Conservation (phyloP, 2,113 vertebrate species). For the Cynopterus brachyotis region DNA sequence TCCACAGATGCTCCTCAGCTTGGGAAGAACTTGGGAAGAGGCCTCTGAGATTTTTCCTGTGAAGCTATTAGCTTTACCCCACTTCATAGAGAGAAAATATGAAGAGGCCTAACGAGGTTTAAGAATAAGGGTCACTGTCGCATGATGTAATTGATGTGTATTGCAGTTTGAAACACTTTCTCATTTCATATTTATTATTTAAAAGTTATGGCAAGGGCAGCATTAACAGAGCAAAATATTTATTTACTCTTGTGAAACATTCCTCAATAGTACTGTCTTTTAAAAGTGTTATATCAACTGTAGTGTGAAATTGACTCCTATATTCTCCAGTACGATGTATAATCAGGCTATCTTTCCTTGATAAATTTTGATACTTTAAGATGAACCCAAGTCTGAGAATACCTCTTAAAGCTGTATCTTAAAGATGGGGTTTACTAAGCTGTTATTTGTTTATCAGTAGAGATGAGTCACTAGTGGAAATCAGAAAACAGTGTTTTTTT, state of each 20-base stretch:
- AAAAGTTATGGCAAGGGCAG: constrained; percentile 15
- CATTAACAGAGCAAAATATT: neutral
- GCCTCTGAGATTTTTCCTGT: constrained; percentile 30
- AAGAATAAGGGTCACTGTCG: neutral
- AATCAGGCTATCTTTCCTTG: neutral
- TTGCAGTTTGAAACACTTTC: neutral
- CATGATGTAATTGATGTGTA: neutral
- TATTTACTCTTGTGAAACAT: neutral
- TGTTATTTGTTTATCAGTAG: neutral
- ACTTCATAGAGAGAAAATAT: neutral
- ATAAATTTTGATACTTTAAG: neutral
- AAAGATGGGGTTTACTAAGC: neutral
- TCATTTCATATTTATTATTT: neutral
- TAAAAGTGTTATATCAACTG: neutral
- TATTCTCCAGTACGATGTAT: neutral
- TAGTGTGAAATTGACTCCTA: constrained; percentile 34
- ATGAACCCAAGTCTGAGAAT: neutral
- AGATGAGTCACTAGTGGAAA: neutral
- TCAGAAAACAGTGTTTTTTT: neutral
- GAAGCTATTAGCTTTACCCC: constrained; percentile 44
- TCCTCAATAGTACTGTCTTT: neutral
- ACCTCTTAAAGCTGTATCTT: neutral
- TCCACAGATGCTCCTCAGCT: neutral
- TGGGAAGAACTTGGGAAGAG: constrained; percentile 46
- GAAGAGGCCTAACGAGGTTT: neutral